Evolutionary conservation across 2,888 invertebrate genomes (phyloP).

Genomic region (Drosophila picticornis): DNA sequence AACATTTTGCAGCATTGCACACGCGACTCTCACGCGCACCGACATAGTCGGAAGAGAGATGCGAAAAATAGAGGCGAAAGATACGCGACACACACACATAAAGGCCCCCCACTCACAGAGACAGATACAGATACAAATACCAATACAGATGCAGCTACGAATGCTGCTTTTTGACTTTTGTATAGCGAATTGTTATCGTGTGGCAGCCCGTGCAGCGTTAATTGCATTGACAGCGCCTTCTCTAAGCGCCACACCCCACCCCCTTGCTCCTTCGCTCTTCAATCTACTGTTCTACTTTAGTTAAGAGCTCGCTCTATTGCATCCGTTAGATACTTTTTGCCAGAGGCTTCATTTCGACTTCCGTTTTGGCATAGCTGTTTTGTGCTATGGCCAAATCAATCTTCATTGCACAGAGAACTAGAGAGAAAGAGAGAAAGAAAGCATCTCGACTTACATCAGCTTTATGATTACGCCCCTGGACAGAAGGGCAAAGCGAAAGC

Average conservation of each 20-base stretch:
- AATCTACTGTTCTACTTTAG: background rate
- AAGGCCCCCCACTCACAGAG: constrained; percentile 8
- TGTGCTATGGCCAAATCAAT: constrained; percentile 38
- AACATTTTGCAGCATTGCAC: constrained; percentile 81
- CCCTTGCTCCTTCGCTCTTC: background rate
- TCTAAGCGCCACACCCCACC: constrained; percentile 15
- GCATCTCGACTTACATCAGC: constrained; percentile 38
- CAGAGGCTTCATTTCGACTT: constrained; percentile 21
- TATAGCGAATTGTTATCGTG: constrained; percentile 47
- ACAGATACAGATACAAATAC: background rate
- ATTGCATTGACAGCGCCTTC: constrained; percentile 50
- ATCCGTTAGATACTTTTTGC: constrained; percentile 55
- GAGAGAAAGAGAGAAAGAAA: background rate
- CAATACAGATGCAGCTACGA: constrained; percentile 1
- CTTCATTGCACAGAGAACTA: constrained; percentile 27
- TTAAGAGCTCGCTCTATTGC: constrained; percentile 32
- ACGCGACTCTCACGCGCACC: constrained; percentile 75
- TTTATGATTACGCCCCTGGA: constrained; percentile 46
- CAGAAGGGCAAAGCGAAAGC: constrained; percentile 22
- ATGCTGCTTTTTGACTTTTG: constrained; percentile 30
- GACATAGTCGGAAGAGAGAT: constrained; percentile 67
- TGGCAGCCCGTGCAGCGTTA: constrained; percentile 59
- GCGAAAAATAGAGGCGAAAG: constrained; percentile 27
- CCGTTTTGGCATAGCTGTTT: constrained; percentile 18
- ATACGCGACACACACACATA: constrained; percentile 34